phyloP scores from a whole-genome alignment of 1,140 invertebrate species.

The Caenorhabditis inopinata region DNA sequence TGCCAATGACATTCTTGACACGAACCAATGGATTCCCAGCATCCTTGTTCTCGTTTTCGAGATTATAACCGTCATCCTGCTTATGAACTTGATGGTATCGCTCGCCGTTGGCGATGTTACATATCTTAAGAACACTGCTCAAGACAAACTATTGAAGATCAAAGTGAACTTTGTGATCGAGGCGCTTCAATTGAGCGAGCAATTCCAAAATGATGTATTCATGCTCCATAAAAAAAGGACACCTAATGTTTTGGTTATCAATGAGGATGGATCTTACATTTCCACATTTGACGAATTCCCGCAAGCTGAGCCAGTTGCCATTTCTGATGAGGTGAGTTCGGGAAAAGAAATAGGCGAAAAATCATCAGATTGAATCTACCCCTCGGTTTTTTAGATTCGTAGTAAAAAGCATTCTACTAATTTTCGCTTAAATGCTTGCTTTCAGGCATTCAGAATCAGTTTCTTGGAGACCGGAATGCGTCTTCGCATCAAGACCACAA shows the following conservation, averaged over 20 bases:
- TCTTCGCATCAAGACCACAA: not conserved
- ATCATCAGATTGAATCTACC: too few species aligned
- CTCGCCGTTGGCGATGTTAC: conserved; percentile 45
- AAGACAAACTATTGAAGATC: conserved; percentile 44
- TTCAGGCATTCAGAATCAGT: conserved; percentile 36
- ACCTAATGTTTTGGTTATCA: conserved; percentile 40
- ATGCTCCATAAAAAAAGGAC: conserved; percentile 19
- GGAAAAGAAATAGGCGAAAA: too few species aligned
- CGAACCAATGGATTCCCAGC: conserved; percentile 39
- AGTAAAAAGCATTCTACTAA: too few species aligned
- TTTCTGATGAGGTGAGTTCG: conserved; percentile 21
- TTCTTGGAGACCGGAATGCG: conserved; percentile 41
- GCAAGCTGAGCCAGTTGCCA: not conserved
- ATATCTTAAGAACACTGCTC: conserved; percentile 35
- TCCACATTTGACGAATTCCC: not conserved
- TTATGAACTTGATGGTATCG: conserved; percentile 48
- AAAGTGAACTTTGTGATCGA: conserved; percentile 47
- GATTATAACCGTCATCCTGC: conserved; percentile 46
- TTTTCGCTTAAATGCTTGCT: not conserved
- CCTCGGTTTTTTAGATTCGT: too few species aligned
- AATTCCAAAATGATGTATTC: not conserved
- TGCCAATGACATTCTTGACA: conserved; percentile 41
- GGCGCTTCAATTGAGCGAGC: conserved; percentile 39
- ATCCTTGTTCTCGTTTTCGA: conserved; percentile 45
- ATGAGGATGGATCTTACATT: conserved; percentile 25